These are phyloP conservation scores for Phocides pigmalion DNA, from an alignment of 1,140 invertebrate genomes.

Conservation along the genomic window DNA sequence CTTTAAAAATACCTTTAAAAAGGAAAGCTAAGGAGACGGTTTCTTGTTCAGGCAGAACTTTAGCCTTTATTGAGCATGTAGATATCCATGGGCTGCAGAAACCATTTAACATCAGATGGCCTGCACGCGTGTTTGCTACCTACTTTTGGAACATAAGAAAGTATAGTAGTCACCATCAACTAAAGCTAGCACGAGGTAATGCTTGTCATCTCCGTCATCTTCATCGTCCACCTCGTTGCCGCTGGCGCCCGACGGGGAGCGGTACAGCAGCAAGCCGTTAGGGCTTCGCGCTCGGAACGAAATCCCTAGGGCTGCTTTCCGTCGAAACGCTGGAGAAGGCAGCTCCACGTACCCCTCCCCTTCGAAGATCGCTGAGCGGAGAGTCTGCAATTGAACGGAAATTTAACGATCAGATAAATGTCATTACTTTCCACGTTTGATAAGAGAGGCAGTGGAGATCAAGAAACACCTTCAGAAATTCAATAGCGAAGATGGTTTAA, in stretches of 20 bases:
- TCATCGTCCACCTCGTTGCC: conserved; percentile 61
- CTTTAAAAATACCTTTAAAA: too few species aligned
- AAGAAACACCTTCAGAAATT: too few species aligned
- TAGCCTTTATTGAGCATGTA: too few species aligned
- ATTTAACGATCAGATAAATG: too few species aligned
- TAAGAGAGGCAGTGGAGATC: background rate
- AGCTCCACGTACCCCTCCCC: conserved; percentile 92
- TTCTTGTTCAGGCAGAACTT: too few species aligned
- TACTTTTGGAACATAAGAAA: too few species aligned
- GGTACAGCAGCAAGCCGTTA: conserved; percentile 89
- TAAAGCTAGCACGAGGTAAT: conserved; percentile 64
- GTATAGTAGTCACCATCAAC: conserved; percentile 73
- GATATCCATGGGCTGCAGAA: too few species aligned
- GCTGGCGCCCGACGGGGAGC: conserved; percentile 84
- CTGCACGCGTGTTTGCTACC: too few species aligned
- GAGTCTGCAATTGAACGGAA: conserved; percentile 52
- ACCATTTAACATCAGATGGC: too few species aligned
- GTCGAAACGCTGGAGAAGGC: conserved; percentile 86
- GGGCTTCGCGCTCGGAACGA: conserved; percentile 90
- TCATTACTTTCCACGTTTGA: too few species aligned
- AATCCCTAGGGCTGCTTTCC: conserved; percentile 88
- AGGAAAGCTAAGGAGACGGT: too few species aligned
- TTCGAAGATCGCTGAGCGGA: conserved; percentile 74
- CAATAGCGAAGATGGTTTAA: too few species aligned
- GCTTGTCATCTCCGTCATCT: conserved; percentile 64